Evolutionary conservation across 2,888 invertebrate species (phyloP).

Genomic region (Spilarctia lutea): DNA sequence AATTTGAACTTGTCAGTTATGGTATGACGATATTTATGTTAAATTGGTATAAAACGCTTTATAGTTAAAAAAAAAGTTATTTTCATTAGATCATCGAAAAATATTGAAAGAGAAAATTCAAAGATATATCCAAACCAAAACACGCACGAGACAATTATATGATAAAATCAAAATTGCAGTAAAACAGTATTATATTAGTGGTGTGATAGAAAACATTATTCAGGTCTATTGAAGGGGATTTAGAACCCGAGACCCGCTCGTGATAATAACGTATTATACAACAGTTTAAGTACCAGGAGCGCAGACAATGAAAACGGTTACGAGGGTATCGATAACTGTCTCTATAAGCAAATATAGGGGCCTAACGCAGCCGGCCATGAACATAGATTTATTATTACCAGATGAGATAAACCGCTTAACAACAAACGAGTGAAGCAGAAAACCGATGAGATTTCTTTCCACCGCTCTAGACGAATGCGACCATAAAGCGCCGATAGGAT

Average conservation of each 20-base stretch:
- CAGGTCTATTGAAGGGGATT: slow-evolving; percentile 65
- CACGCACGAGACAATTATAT: neutral
- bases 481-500: neutral
- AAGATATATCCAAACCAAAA: neutral
- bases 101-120: neutral
- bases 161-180: neutral
- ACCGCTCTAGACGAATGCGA: neutral
- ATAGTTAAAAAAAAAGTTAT: neutral
- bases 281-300: slow-evolving; percentile 64
- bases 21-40: slow-evolving; percentile 6
- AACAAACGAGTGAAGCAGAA: slow-evolving; percentile 8
- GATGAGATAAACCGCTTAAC: slow-evolving; percentile 12
- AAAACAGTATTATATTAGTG: neutral
- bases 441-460: neutral
- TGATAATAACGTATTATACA: slow-evolving; percentile 70
- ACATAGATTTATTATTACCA: slow-evolving; percentile 15
- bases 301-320: slow-evolving; percentile 63
- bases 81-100: neutral
- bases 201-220: slow-evolving; percentile 35
- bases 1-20: slow-evolving; percentile 9
- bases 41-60: slow-evolving; percentile 3
- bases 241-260: slow-evolving; percentile 62
- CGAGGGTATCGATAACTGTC: slow-evolving; percentile 50
- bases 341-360: slow-evolving; percentile 54
- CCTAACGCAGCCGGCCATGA: slow-evolving; percentile 46